Percentiles rank a stretch among this genome's conserved stretches.
phyloP scores from a whole-genome alignment of 2,113 vertebrate genomes.

The Arenaria interpres region DNA sequence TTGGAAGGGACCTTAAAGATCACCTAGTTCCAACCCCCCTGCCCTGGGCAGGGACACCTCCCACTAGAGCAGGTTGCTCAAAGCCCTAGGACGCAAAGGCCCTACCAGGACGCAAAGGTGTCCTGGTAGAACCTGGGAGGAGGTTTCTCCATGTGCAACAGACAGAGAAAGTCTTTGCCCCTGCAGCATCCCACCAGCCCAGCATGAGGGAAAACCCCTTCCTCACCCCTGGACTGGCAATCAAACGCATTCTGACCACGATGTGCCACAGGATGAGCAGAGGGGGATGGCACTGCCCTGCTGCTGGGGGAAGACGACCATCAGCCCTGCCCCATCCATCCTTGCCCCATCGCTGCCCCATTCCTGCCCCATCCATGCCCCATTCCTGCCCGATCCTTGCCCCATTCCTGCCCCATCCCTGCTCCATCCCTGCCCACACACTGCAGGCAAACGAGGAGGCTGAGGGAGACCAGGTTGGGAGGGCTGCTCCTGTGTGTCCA shows the following conservation, averaged over 20 bases:
- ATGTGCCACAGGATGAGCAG: not conserved
- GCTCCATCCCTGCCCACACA: fast-evolving
- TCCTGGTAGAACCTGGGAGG: not conserved
- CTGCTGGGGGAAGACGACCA: too few relatives aligned
- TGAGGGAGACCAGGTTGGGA: fast-evolving
- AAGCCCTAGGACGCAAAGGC: too few relatives aligned
- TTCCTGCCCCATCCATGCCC: not conserved
- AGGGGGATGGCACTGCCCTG: not conserved
- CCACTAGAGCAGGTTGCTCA: too few relatives aligned
- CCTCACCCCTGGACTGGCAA: not conserved
- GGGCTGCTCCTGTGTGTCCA: not conserved
- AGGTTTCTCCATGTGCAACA: fast-evolving
- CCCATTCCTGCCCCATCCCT: fast-evolving
- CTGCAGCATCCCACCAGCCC: not conserved
- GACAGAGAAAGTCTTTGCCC: not conserved
- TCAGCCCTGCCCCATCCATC: not conserved
- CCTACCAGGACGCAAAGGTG: too few relatives aligned
- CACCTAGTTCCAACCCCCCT: too few relatives aligned
- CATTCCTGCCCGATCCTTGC: fast-evolving
- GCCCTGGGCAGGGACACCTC: too few relatives aligned
- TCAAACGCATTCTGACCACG: fast-evolving
- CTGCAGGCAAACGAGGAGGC: fast-evolving
- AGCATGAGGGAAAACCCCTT: not conserved
- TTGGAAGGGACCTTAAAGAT: too few relatives aligned
- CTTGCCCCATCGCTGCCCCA: fast-evolving